phyloP scores from a whole-genome alignment of 2,888 invertebrate genomes.

The Hydriomena furcata region DNA sequence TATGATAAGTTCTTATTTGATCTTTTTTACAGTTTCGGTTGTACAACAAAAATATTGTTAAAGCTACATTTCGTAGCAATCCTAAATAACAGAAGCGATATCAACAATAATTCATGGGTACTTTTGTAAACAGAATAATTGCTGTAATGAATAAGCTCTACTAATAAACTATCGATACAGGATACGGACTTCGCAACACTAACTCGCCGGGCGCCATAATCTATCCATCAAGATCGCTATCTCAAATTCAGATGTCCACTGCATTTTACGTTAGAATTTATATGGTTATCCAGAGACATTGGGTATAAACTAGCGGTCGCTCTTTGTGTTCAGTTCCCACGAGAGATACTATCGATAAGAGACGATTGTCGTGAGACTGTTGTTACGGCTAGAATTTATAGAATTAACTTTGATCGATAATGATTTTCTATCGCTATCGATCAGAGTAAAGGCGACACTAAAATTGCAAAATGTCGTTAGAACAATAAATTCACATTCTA shows the following conservation, averaged over 20 bases:
- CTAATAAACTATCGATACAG: constrained; percentile 30
- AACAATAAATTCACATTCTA: too few species aligned
- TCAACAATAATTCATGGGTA: too few species aligned
- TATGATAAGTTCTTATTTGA: too few species aligned
- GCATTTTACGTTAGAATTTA: constrained; percentile 60
- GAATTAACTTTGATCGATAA: constrained; percentile 24
- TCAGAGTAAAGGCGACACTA: constrained; percentile 3
- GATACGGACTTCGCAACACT: constrained; percentile 41
- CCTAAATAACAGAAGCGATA: background rate
- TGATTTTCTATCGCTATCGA: constrained; percentile 26
- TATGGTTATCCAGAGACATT: constrained; percentile 47
- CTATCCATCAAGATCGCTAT: constrained; percentile 70
- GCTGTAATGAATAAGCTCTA: constrained; percentile 1
- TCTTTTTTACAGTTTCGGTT: too few species aligned
- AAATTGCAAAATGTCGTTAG: background rate
- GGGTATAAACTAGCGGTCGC: constrained; percentile 56
- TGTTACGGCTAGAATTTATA: constrained; percentile 25
- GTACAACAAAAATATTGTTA: too few species aligned
- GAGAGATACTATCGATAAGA: constrained; percentile 50
- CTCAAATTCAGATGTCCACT: constrained; percentile 60
- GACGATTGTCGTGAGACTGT: constrained; percentile 51
- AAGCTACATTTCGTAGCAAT: too few species aligned
- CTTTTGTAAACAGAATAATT: constrained; percentile 1
- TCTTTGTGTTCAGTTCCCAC: constrained; percentile 63
- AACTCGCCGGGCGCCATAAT: constrained; percentile 52